Conservation (phyloP, 2,797 vertebrate species). For the Anguilla obscura region DNA sequence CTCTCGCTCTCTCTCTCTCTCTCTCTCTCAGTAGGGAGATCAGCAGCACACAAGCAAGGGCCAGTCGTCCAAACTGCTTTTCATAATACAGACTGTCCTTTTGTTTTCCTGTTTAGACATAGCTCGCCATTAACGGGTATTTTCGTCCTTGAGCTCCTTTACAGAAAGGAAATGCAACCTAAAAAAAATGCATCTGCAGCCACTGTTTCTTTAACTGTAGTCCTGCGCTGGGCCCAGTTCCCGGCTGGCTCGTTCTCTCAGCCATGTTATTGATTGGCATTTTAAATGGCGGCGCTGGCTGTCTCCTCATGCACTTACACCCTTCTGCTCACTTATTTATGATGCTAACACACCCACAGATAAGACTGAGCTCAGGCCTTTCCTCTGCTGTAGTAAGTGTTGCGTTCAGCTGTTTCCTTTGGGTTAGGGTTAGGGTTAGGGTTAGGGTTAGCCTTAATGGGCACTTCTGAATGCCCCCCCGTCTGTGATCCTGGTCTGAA, state of each 20-base stretch:
- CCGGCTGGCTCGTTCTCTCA: background rate
- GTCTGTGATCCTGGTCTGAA: background rate
- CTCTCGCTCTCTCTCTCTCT: background rate
- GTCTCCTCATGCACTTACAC: background rate
- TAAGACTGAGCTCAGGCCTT: background rate
- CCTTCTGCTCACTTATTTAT: background rate
- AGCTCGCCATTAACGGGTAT: background rate
- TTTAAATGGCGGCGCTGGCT: background rate
- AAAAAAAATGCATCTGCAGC: background rate
- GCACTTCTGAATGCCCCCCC: background rate
- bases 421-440: too few species aligned
- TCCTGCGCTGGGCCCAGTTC: background rate
- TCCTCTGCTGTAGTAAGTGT: background rate
- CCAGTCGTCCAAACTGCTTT: background rate
- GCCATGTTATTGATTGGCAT: background rate
- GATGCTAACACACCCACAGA: background rate
- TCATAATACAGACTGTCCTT: background rate
- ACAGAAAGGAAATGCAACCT: background rate
- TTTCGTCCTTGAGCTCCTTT: background rate
- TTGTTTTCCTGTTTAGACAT: background rate
- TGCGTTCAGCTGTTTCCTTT: background rate
- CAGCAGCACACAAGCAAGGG: background rate
- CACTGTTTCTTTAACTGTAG: constrained; percentile 8
- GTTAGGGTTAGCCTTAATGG: background rate
- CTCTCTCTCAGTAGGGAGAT: background rate